phyloP scores from a whole-genome alignment of 2,113 vertebrate genomes.

The Morphnarchus princeps region DNA sequence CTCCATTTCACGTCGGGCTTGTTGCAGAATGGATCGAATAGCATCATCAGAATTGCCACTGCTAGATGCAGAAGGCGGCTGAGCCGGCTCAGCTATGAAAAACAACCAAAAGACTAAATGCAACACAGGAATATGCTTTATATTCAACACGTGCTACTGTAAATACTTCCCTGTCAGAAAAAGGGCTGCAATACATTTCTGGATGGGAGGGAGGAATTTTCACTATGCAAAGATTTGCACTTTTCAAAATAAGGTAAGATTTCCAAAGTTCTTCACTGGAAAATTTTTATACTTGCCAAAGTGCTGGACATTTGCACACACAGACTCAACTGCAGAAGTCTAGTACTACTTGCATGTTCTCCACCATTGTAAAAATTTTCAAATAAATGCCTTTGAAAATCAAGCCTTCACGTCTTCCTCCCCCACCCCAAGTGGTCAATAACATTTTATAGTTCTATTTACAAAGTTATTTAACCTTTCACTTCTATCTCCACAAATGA shows the following conservation, averaged over 20 bases:
- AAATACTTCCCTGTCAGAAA: neutral
- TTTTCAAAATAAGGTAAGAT: neutral
- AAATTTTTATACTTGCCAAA: neutral
- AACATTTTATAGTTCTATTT: neutral
- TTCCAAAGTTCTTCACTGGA: constrained; percentile 10
- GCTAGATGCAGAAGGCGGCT: constrained; percentile 78
- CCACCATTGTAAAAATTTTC: neutral
- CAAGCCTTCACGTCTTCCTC: neutral
- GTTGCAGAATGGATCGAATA: constrained; percentile 94
- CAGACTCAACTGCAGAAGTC: neutral
- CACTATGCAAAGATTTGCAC: neutral
- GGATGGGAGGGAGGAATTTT: constrained; percentile 6
- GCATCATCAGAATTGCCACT: constrained; percentile 88
- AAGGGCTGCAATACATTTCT: neutral
- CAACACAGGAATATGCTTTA: constrained; percentile 55
- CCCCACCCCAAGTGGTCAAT: neutral
- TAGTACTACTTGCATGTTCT: neutral
- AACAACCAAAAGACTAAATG: constrained; percentile 59
- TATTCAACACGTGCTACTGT: constrained; percentile 41
- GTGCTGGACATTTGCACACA: neutral
- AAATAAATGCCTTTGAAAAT: constrained; percentile 45
- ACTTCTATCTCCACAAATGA: neutral
- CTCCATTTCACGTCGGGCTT: constrained; percentile 94
- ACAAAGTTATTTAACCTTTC: constrained; percentile 30
- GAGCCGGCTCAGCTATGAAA: constrained; percentile 82